Conservation (phyloP, 2,797 vertebrate species). For the Cetoscarus ocellatus region DNA sequence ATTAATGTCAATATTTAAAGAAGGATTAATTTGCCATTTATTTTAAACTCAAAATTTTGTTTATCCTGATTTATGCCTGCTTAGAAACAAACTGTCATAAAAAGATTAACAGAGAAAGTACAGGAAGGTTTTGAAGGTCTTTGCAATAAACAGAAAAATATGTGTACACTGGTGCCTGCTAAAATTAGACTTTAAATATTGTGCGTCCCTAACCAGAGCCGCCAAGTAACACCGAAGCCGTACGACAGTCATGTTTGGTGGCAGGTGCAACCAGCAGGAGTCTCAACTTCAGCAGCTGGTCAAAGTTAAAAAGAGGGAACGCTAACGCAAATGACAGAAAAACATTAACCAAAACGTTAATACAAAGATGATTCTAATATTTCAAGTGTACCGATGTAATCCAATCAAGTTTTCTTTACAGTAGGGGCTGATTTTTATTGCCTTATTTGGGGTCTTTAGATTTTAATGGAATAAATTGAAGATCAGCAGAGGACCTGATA, state of each 20-base stretch:
- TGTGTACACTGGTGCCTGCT: no score
- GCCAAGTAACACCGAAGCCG: slow-evolving; percentile 42
- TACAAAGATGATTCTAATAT: slow-evolving; percentile 3
- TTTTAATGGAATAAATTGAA: slow-evolving; percentile 55
- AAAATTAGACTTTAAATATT: no score
- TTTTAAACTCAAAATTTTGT: no score
- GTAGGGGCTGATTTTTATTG: slow-evolving; percentile 61
- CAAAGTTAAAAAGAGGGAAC: background rate
- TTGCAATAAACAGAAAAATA: no score
- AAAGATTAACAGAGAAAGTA: no score
- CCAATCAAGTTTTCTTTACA: slow-evolving; percentile 35
- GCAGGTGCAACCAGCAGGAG: slow-evolving; percentile 16
- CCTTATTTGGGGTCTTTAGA: slow-evolving; percentile 38
- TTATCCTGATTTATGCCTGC: no score
- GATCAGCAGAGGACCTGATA: slow-evolving; percentile 60
- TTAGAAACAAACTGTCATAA: no score
- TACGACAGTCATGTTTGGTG: slow-evolving; percentile 34
- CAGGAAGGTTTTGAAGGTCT: no score
- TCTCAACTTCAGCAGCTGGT: slow-evolving; percentile 26
- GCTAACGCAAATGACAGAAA: background rate
- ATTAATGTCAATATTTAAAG: no score
- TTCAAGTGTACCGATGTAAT: slow-evolving; percentile 38
- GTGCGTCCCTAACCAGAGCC: slow-evolving; percentile 30
- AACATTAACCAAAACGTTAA: background rate
- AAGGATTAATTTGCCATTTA: no score